Evolutionary conservation across 2,113 vertebrate genomes (phyloP).

Genomic region (Formicarius rufipectus): DNA sequence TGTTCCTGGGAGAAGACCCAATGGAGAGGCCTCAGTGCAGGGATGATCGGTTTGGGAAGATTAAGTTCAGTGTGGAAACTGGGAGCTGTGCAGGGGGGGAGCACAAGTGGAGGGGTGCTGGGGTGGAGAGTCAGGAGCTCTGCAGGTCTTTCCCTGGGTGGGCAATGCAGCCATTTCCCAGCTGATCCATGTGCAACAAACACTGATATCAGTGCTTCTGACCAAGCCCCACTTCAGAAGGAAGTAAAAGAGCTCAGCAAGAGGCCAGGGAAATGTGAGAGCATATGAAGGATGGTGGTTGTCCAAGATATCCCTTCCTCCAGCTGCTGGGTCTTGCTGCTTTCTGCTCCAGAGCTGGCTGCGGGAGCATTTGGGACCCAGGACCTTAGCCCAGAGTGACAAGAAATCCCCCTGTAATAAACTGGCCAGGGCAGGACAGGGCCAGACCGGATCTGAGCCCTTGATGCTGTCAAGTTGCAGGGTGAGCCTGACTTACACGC

Average conservation of each 20-base stretch:
- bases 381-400: not conserved
- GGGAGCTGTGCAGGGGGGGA: not conserved
- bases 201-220: not conserved
- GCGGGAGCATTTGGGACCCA: not conserved
- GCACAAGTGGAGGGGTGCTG: not conserved
- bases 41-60: not conserved
- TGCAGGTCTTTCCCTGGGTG: not conserved
- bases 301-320: fast-evolving
- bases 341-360: fast-evolving
- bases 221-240: not conserved
- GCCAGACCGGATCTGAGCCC: not conserved
- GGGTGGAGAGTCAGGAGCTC: not conserved
- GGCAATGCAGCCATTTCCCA: not conserved
- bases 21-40: fast-evolving
- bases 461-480: not conserved
- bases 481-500: not conserved
- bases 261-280: not conserved
- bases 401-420: not conserved
- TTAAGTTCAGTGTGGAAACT: not conserved
- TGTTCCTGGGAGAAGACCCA: not conserved
- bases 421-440: not conserved
- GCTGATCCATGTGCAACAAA: not conserved
- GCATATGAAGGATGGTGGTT: fast-evolving
- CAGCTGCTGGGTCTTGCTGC: not conserved
- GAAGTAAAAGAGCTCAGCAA: not conserved